Evolutionary conservation across 2,113 vertebrate genomes (phyloP), one percentile per base, ranked within the genome.

Genomic region (Petroica traversi): DNA sequence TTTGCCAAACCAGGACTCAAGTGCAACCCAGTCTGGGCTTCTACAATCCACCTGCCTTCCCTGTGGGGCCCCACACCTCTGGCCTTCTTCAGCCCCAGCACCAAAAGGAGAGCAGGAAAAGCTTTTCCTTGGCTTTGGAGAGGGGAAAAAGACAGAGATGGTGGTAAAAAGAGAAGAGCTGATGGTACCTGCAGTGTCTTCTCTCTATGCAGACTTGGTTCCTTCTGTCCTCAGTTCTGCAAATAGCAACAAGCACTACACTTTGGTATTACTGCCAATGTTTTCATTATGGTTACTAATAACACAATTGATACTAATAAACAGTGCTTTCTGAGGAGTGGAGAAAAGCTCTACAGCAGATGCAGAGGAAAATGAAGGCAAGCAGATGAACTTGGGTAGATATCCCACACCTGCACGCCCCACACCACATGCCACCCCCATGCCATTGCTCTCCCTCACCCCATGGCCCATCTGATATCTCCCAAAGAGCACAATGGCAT

Each of bases 391-490:
- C 14, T 19, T 75, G 71, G 40, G 28, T 43, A 24, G 57, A 67
- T 78, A 81, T 6, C 7, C 48, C 46, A 38, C 1, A 2, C 24
- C 34, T 43, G 45, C 23, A 33, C 26, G 61, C 6, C 54, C 24
- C 2, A 1, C n/a, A 46, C 31, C 57, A 41, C 2, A 2, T 33
- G 63, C 34, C 1, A 1, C 19, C 13, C 11, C 58, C 8, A 0
- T 0, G 0, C 22, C 1, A 2, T 20, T 3, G 11, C 33, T 79
- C 46, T 63, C 43, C 46, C 43, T 43, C 55, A 69, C 10, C 17
- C 45, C 9, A 0, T 1, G 1, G 34, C 36, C 48, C 20, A 36
- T 34, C 40, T 62, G 66, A 23, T 26, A 12, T 7, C 7, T 90
- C 54, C n/a, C 26, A 19, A 43, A 88, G n/a, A 72, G 45, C 2